Conservation (phyloP, 2,888 invertebrate species). For the Andrena flavipes region DNA sequence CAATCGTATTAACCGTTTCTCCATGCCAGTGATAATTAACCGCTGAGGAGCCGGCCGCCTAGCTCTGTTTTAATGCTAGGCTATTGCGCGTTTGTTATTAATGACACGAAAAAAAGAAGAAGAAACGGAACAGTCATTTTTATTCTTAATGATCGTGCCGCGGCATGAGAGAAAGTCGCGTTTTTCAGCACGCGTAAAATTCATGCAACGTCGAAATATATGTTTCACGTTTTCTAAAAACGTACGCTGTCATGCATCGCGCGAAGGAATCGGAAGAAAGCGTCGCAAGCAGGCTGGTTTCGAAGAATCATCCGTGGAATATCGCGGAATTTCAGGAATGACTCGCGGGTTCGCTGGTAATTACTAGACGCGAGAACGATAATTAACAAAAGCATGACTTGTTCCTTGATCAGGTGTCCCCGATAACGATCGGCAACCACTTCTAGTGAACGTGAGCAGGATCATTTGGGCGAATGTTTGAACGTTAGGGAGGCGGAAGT, state of each 20-base stretch:
- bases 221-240: slow-evolving; percentile 50
- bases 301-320: not conserved
- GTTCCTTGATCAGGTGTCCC: no score
- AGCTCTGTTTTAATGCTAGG: not conserved
- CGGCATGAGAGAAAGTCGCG: slow-evolving; percentile 47
- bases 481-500: no score
- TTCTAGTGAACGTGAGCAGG: no score
- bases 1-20: slow-evolving; percentile 39
- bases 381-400: no score
- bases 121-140: slow-evolving; percentile 14
- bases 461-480: no score
- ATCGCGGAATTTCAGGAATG: not conserved
- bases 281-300: slow-evolving; percentile 14
- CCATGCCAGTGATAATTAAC: slow-evolving; percentile 43
- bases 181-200: slow-evolving; percentile 53
- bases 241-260: slow-evolving; percentile 1
- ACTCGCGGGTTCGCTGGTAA: not conserved
- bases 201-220: slow-evolving; percentile 41
- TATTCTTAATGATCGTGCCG: slow-evolving; percentile 23
- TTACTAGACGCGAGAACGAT: not conserved
- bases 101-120: slow-evolving; percentile 14
- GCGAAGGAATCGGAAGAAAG: slow-evolving; percentile 43
- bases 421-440: no score
- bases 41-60: not conserved
- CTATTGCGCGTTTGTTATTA: slow-evolving; percentile 32